These are phyloP conservation scores for Villa cingulata DNA, from an alignment of 2,888 invertebrate genomes.

Conservation along the genomic window DNA sequence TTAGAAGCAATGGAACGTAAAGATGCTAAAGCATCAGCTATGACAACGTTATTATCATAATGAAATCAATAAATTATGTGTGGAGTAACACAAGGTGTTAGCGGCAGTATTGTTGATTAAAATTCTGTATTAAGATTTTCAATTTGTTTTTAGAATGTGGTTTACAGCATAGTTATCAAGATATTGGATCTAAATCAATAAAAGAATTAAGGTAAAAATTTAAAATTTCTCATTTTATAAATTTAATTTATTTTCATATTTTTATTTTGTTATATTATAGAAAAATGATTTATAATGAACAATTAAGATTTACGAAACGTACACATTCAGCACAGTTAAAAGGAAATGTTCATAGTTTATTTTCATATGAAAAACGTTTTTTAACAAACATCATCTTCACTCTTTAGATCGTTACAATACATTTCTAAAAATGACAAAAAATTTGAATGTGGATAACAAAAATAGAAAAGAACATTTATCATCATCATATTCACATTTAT, in stretches of 20 bases:
- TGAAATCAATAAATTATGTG: slow-evolving; percentile 89
- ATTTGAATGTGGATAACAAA: too few species aligned
- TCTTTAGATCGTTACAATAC: too few species aligned
- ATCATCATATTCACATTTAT: too few species aligned
- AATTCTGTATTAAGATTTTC: slow-evolving; percentile 91
- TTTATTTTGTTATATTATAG: slow-evolving; percentile 22
- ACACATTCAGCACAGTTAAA: slow-evolving; percentile 92
- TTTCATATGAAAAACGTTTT: slow-evolving; percentile 87
- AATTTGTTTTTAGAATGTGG: slow-evolving; percentile 92
- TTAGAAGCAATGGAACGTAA: slow-evolving; percentile 96
- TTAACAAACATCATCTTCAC: slow-evolving; percentile 37
- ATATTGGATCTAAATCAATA: slow-evolving; percentile 75
- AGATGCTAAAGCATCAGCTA: slow-evolving; percentile 70
- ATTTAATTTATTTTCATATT: too few species aligned
- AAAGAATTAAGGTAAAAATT: slow-evolving; percentile 41
- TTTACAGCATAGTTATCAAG: slow-evolving; percentile 92
- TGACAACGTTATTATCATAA: slow-evolving; percentile 75
- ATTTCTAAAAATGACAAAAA: too few species aligned
- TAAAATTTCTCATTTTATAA: too few species aligned
- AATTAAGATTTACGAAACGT: slow-evolving; percentile 87
- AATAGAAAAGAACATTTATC: too few species aligned
- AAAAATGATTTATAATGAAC: slow-evolving; percentile 70
- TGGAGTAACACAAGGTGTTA: slow-evolving; percentile 98
- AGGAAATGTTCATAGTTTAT: slow-evolving; percentile 94
- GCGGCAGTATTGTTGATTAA: slow-evolving; percentile 95